Base-by-base conservation (phyloP, 2,797 vertebrate species). In the Chromobotia macracanthus region DNA sequence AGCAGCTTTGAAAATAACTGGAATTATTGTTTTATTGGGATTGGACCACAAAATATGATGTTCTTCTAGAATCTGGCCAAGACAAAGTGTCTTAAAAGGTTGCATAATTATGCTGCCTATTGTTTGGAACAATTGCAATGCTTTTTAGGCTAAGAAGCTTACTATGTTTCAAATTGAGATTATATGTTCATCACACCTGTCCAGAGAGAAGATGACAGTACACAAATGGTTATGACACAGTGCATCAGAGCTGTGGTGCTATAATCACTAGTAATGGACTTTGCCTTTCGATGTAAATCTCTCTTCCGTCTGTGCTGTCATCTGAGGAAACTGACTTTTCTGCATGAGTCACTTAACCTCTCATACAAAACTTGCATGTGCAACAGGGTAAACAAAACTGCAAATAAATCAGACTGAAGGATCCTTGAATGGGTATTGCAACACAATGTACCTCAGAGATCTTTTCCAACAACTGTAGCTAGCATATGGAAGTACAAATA, bases 151-250 rank as follows among this genome's bases (percentile, higher is more conserved):
- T 44, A 60, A 13, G 23, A 10, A 28, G 56, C 56, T 25, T 3
- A 28, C 12, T 28, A 15, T 23, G 23, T 28, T 60, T 6, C 1
- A 60, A 12, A 60, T 60, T 25, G 13, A 15, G 56, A 28, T 23
- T 13, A 6, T 60, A 7, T 55, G 8, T 21, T 55, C 48, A 38
- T 73, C 16, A 61, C 55, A 73, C 12, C 63, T 75, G 48, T 75
- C 51, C 61, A n/a, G 21, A 55, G n/a, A 21, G 84, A 87, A 88
- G 80, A 82, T 73, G 78, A 83, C 86, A 80, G 31, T 48, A 63
- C 76, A 58, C 55, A 46, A 63, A 65, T 46, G 46, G 31, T 74
- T n/a, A 1, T n/a, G 38, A 70, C 21, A 44, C 41, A 74, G 31
- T 55, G 16, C 31, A 81, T 72, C 76, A 83, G 78, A 85, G 70